These are phyloP conservation scores for Zapus hudsonius DNA, from an alignment of 2,113 vertebrate species.

Conservation along the genomic window DNA sequence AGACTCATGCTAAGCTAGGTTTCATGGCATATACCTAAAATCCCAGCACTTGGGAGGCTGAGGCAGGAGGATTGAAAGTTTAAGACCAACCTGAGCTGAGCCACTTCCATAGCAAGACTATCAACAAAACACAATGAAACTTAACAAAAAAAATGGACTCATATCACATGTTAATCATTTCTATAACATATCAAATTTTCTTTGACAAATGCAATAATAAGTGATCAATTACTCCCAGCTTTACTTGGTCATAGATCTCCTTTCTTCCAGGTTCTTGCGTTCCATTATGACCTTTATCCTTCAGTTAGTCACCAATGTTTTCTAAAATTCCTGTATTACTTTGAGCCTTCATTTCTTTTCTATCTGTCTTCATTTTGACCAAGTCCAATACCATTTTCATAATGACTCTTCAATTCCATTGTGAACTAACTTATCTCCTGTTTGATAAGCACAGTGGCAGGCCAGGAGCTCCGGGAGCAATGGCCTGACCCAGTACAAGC, in stretches of 20 bases:
- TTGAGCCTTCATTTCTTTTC: background rate
- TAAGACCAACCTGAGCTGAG: background rate
- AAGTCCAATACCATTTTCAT: background rate
- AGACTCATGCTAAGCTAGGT: background rate
- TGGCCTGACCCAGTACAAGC: background rate
- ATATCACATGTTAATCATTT: background rate
- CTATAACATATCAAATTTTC: background rate
- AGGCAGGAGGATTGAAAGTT: background rate
- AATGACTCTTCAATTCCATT: background rate
- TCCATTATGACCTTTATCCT: background rate
- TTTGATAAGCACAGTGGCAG: background rate
- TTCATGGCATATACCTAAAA: background rate
- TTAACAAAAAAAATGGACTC: background rate
- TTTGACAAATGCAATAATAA: constrained; percentile 25
- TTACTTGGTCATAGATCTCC: background rate
- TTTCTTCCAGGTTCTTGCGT: background rate
- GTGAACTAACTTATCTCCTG: background rate
- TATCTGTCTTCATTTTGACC: background rate
- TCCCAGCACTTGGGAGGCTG: background rate
- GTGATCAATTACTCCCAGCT: background rate
- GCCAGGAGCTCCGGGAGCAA: too few relatives aligned
- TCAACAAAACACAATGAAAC: background rate
- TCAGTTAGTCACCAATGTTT: background rate
- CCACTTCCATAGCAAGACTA: background rate
- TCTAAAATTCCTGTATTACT: constrained; percentile 1